phyloP scores from a whole-genome alignment of 2,888 invertebrate genomes.

The Lasioglossum villosulum region DNA sequence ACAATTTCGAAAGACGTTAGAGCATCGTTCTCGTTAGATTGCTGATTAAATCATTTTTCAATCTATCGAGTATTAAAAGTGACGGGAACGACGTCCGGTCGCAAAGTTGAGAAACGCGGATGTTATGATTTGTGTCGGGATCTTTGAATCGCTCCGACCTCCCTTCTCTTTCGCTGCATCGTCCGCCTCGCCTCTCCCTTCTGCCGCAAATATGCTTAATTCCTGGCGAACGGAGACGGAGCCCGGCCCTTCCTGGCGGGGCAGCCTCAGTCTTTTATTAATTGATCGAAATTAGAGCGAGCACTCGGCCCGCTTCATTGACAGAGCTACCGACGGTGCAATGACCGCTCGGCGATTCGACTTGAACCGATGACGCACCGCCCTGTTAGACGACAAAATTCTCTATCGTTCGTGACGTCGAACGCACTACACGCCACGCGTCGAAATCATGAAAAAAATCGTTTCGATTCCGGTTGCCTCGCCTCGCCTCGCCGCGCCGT shows the following conservation, averaged over 20 bases:
- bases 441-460: constrained; percentile 52
- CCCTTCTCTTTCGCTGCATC: background rate
- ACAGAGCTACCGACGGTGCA: constrained; percentile 78
- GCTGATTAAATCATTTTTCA: background rate
- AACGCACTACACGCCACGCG: constrained; percentile 50
- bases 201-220: constrained; percentile 50
- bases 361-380: constrained; percentile 76
- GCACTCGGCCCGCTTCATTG: constrained; percentile 77
- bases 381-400: constrained; percentile 77
- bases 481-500: background rate
- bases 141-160: background rate
- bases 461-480: constrained; percentile 22
- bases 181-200: background rate
- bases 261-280: constrained; percentile 75
- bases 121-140: background rate
- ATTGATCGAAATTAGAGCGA: constrained; percentile 83
- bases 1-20: background rate
- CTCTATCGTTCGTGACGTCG: constrained; percentile 67
- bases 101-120: background rate
- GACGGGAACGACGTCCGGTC: background rate
- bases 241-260: constrained; percentile 62
- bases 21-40: background rate
- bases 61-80: no score
- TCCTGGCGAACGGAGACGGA: constrained; percentile 55
- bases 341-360: constrained; percentile 81